Percentiles rank a stretch among this genome's conserved stretches.
Evolutionary conservation across 2,113 vertebrate species (phyloP).

Genomic region (Gnathonemus echidnorhynchus): DNA sequence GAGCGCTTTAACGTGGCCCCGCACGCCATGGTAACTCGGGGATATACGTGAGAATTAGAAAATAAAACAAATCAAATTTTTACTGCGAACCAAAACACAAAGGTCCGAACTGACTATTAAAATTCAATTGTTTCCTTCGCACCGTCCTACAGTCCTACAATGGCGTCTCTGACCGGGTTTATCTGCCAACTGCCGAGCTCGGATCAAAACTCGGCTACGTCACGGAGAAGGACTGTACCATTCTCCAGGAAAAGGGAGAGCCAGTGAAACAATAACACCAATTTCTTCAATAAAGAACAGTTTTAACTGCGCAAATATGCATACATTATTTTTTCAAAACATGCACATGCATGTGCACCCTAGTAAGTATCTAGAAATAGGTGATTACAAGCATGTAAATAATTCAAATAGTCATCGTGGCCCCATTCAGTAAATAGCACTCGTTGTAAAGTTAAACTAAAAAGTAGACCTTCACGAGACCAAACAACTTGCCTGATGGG

Average conservation of each 20-base stretch:
- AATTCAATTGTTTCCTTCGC: slow-evolving; percentile 35
- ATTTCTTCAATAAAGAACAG: neutral
- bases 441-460: slow-evolving; percentile 43
- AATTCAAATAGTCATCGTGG: neutral
- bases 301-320: neutral
- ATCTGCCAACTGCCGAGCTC: slow-evolving; percentile 47
- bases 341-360: neutral
- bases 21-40: slow-evolving; percentile 67
- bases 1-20: slow-evolving; percentile 81
- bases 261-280: neutral
- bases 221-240: slow-evolving; percentile 55
- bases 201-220: slow-evolving; percentile 55
- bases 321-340: neutral
- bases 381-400: neutral
- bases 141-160: slow-evolving; percentile 41
- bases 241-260: slow-evolving; percentile 6
- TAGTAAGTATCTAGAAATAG: neutral
- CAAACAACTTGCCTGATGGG: neutral
- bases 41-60: neutral
- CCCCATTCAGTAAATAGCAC: slow-evolving; percentile 8
- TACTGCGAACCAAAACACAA: slow-evolving; percentile 6
- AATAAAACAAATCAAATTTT: slow-evolving; percentile 22
- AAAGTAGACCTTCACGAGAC: slow-evolving; percentile 46
- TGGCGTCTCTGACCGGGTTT: slow-evolving; percentile 51
- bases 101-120: slow-evolving; percentile 3